Conservation (phyloP, 2,888 invertebrate species). For the Stenolophus ochropezus region DNA sequence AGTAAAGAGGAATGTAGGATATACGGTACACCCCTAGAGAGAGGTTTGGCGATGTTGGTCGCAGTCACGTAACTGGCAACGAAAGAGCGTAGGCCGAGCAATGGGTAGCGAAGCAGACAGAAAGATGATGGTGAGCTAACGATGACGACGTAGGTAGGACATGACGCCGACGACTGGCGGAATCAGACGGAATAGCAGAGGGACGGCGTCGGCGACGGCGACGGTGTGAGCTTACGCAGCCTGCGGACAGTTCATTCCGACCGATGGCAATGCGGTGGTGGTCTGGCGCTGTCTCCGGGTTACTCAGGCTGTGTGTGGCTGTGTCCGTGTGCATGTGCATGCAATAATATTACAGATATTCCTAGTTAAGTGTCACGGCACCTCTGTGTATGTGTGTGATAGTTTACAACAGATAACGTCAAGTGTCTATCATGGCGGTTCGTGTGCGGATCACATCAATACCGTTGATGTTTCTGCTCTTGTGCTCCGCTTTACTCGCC, state of each 20-base stretch:
- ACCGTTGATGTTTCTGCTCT: conserved; percentile 74
- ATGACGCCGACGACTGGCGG: background rate
- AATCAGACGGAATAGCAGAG: conserved; percentile 11
- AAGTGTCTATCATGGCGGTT: conserved; percentile 58
- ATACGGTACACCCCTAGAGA: background rate
- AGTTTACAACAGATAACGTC: conserved; percentile 58
- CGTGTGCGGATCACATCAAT: conserved; percentile 55
- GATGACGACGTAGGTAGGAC: background rate
- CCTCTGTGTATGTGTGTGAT: conserved; percentile 57
- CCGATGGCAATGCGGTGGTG: conserved; percentile 59
- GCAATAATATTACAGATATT: conserved; percentile 47
- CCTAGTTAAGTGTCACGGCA: conserved; percentile 55
- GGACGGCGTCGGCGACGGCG: background rate
- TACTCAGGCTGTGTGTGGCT: conserved; percentile 60
- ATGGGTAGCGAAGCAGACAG: background rate
- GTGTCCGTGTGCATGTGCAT: conserved; percentile 60
- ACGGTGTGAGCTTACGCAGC: background rate
- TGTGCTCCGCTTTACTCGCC: conserved; percentile 76
- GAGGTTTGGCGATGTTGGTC: background rate
- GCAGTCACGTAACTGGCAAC: conserved; percentile 18
- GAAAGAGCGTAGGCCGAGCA: conserved; percentile 9
- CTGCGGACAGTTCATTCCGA: conserved; percentile 55
- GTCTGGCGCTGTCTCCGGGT: conserved; percentile 58
- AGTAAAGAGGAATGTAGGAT: background rate
- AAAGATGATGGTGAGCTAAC: conserved; percentile 13